These are phyloP conservation scores for Gryllus bimaculatus DNA, from an alignment of 1,140 invertebrate species.

Conservation along the genomic window DNA sequence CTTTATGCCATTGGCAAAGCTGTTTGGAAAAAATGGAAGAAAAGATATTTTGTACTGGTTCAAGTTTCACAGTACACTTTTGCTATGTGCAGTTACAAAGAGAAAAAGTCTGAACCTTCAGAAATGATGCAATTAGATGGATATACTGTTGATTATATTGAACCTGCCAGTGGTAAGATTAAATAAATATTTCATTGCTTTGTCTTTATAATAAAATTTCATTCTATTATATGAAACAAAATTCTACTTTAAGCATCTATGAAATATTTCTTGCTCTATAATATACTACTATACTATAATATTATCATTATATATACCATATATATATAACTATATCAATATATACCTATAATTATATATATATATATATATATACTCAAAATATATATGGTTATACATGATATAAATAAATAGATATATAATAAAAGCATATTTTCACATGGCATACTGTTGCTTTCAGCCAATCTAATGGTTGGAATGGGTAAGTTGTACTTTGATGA, in stretches of 20 bases:
- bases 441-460: slow-evolving; percentile 39
- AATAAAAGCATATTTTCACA: too few relatives aligned
- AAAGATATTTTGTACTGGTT: slow-evolving; percentile 94
- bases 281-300: too few relatives aligned
- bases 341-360: too few relatives aligned
- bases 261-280: too few relatives aligned
- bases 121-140: slow-evolving; percentile 99
- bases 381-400: too few relatives aligned
- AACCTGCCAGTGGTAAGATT: slow-evolving; percentile 70
- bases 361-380: too few relatives aligned
- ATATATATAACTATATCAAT: too few relatives aligned
- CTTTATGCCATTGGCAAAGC: slow-evolving; percentile 91
- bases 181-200: too few relatives aligned
- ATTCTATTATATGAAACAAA: too few relatives aligned
- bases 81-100: slow-evolving; percentile 98
- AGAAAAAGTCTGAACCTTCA: slow-evolving; percentile 97
- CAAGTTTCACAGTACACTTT: slow-evolving; percentile 99
- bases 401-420: too few relatives aligned
- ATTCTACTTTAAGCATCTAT: too few relatives aligned
- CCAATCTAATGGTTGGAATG: slow-evolving; percentile 82
- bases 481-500: slow-evolving; percentile 35
- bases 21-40: slow-evolving; percentile 99
- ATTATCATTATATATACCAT: not conserved
- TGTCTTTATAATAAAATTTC: too few relatives aligned
- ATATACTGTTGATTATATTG: slow-evolving; percentile 98